Evolutionary conservation across 2,113 vertebrate species (phyloP).

Genomic region (Malaclemys terrapin): DNA sequence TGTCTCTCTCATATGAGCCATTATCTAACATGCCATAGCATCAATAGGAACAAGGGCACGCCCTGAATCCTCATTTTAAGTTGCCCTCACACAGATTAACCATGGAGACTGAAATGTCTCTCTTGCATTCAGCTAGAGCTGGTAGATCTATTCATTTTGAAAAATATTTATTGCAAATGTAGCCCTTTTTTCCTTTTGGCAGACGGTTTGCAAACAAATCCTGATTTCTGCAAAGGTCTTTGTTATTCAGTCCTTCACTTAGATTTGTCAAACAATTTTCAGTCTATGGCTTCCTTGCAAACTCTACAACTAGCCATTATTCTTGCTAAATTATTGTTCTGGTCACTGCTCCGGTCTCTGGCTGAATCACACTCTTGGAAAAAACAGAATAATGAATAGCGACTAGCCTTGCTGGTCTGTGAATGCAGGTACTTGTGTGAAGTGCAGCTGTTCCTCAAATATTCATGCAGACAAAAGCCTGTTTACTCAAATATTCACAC

Average conservation of each 20-base stretch:
- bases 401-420: neutral
- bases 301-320: neutral
- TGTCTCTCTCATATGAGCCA: fast-evolving
- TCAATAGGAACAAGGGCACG: neutral
- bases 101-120: neutral
- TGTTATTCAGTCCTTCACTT: neutral
- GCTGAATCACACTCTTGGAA: neutral
- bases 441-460: slow-evolving; percentile 11
- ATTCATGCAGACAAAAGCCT: neutral
- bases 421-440: neutral
- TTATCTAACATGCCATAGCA: fast-evolving
- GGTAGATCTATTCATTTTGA: fast-evolving
- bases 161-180: neutral
- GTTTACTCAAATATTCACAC: neutral
- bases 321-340: neutral
- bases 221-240: neutral
- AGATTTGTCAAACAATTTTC: neutral
- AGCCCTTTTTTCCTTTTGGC: neutral
- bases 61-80: fast-evolving
- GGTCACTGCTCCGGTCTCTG: slow-evolving; percentile 26
- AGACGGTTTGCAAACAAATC: neutral
- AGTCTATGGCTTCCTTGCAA: neutral
- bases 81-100: fast-evolving
- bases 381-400: slow-evolving; percentile 18
- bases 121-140: fast-evolving